Base-by-base conservation (phyloP, 2,113 vertebrate genomes). In the Eleginops maclovinus region DNA sequence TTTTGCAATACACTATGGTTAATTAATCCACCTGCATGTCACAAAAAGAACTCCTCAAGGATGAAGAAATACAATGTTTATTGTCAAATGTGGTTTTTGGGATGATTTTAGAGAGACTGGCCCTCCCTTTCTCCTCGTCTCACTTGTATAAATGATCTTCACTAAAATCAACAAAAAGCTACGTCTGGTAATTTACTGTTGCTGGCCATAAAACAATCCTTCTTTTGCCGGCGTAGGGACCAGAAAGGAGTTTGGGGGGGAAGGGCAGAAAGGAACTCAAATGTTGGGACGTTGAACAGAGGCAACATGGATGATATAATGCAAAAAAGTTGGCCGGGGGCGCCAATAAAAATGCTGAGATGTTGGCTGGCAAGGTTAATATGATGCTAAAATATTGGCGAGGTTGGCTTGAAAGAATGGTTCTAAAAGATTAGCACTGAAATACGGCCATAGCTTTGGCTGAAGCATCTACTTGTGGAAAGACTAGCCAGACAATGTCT, bases 311-410 rank as follows among this genome's bases (percentile, higher is more conserved):
- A 36, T 70, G 46, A 80, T 71, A 81, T 81, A 84, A 87, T 41
- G 26, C 43, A 77, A 59, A 87, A 82, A 82, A 41, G 85, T 82
- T 82, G 85, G 58, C 55, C 19, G 16, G 64, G 51, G 24, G 16
- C 68, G 75, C 65, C 68, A 76, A 75, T 82, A 71, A 73, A 87
- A 86, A 82, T 61, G 62, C 60, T 76, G 70, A 72, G 9, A 77
- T 26, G 67, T 66, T 87, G 80, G 80, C 85, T 72, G 74, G 81
- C 85, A 81, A 77, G 61, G 87, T 89, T 89, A 86, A 86, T 87
- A 88, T 89, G 85, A 88, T 85, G 80, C 84, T 65, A 65, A 79
- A 87, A 85, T 75, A 86, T 79, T 89, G 84, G 82, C 62, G n/a
- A 41, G 77, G 75, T 71, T 49, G 76, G 54, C 51, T 76, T 62